These are phyloP conservation scores for Orius insidiosus DNA, from an alignment of 1,140 invertebrate species.

Conservation along the genomic window DNA sequence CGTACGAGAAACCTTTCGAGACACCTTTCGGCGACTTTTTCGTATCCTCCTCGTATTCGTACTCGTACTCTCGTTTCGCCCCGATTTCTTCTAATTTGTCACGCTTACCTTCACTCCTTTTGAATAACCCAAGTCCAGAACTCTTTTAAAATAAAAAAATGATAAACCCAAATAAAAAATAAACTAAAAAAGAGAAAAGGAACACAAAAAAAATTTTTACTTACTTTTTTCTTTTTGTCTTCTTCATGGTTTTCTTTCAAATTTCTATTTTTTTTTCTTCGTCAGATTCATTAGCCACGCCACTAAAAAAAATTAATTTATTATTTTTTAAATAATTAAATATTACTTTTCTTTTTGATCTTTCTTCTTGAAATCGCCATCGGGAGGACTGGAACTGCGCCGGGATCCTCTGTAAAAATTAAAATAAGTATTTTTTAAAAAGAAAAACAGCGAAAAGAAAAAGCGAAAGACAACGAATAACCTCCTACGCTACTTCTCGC, in stretches of 20 bases:
- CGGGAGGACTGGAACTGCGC: not conserved
- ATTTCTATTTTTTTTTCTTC: constrained; percentile 32
- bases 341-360: not conserved
- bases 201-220: not conserved
- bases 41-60: constrained; percentile 4
- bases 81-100: no score
- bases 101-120: not conserved
- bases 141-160: constrained; percentile 2
- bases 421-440: constrained; percentile 1
- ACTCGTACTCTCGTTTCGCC: constrained; percentile 7
- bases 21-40: no score
- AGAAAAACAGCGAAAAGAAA: not conserved
- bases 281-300: constrained; percentile 15
- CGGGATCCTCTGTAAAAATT: constrained; percentile 1
- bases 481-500: not conserved
- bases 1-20: no score
- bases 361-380: not conserved
- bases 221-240: constrained; percentile 2
- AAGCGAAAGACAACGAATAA: not conserved
- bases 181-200: not conserved
- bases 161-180: not conserved
- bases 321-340: constrained; percentile 1
- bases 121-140: not conserved
- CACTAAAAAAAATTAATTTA: constrained; percentile 20
- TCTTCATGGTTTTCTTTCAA: constrained; percentile 19